Evolutionary conservation across 2,888 invertebrate genomes (phyloP).

Genomic region (Ommatoiulus sabulosus): DNA sequence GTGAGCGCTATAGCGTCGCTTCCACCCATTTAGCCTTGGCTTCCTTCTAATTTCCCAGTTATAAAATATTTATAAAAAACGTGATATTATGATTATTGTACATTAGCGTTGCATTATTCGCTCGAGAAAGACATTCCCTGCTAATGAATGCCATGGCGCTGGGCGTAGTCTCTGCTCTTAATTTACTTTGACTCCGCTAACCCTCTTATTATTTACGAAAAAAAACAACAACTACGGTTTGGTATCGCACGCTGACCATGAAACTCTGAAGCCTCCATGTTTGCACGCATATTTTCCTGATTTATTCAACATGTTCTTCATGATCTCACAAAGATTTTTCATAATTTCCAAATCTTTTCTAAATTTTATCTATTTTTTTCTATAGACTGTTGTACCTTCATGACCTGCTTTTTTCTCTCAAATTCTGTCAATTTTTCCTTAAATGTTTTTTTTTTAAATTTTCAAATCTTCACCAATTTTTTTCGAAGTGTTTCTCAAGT

Average conservation of each 20-base stretch:
- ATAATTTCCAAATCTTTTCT: too few species aligned
- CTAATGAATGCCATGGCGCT: neutral
- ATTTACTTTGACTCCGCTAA: neutral
- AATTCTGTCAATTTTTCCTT: too few species aligned
- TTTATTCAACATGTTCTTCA: too few species aligned
- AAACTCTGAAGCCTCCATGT: neutral
- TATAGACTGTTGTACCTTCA: too few species aligned
- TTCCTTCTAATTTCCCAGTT: neutral
- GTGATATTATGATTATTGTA: conserved; percentile 17
- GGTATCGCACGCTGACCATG: conserved; percentile 11
- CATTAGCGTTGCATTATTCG: conserved; percentile 6
- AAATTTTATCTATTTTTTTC: too few species aligned
- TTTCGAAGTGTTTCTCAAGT: too few species aligned
- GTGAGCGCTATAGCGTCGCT: neutral
- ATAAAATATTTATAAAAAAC: neutral
- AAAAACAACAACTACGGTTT: neutral
- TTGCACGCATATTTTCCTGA: neutral
- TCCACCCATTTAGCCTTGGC: neutral
- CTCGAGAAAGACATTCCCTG: conserved; percentile 2
- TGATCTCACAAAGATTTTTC: too few species aligned
- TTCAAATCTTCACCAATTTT: too few species aligned
- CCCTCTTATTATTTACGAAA: neutral
- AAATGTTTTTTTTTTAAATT: too few species aligned
- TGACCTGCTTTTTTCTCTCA: too few species aligned
- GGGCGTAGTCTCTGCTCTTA: neutral